Evolutionary conservation across 2,888 invertebrate genomes (phyloP).

Genomic region (Papilio demoleus): DNA sequence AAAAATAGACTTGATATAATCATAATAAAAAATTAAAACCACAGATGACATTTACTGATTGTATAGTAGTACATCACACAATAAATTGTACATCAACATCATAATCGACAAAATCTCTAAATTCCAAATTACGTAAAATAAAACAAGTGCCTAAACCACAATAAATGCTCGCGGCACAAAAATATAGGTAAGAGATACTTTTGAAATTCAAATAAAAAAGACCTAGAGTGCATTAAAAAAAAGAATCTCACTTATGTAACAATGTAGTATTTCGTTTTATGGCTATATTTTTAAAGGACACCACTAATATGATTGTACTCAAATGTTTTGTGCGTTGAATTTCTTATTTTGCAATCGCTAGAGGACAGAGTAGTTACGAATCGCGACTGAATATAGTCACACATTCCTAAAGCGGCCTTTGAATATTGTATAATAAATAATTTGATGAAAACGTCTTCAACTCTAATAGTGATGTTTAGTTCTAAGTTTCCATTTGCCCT

Average conservation of each 20-base stretch:
- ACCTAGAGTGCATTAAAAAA: neutral
- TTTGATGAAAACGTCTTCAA: constrained; percentile 14
- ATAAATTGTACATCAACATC: constrained; percentile 33
- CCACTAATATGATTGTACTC: no score
- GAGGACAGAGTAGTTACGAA: constrained; percentile 32
- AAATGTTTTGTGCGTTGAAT: no score
- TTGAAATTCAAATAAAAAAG: constrained; percentile 8
- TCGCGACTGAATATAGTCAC: constrained; percentile 42
- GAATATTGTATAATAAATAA: constrained; percentile 35
- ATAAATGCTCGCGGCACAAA: constrained; percentile 14
- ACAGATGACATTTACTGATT: neutral
- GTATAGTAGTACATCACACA: neutral
- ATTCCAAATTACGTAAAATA: constrained; percentile 26
- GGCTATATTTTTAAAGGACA: neutral
- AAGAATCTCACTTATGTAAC: constrained; percentile 14
- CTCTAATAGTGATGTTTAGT: constrained; percentile 47
- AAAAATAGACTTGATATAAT: neutral
- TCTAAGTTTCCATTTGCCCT: constrained; percentile 55
- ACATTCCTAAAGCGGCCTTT: constrained; percentile 62
- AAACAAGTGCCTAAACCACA: constrained; percentile 35
- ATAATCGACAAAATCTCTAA: constrained; percentile 1
- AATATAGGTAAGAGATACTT: constrained; percentile 3
- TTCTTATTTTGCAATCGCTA: constrained; percentile 24
- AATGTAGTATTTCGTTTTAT: neutral
- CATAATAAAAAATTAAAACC: neutral